A percentile compares a stretch with the other conserved stretches of the same genome.
phyloP scores from a whole-genome alignment of 2,888 invertebrate genomes.

The Augochlorella aurata region DNA sequence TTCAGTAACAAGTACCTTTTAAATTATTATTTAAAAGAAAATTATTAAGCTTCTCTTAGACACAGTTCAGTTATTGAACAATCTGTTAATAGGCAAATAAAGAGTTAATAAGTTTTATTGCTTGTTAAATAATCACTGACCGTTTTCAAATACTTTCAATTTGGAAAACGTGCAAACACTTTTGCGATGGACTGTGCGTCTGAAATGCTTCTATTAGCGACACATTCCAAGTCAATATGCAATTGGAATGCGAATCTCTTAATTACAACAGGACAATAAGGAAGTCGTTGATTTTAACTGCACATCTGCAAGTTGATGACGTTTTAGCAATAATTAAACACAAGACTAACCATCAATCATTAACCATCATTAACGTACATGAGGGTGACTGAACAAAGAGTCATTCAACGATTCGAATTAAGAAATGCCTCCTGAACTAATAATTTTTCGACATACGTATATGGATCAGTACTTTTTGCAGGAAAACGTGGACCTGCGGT shows the following conservation, averaged over 20 bases:
- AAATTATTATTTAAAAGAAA: too few relatives aligned
- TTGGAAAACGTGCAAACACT: not conserved
- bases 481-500: too few relatives aligned
- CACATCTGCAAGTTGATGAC: constrained; percentile 14
- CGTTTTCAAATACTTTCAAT: not conserved
- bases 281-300: constrained; percentile 20
- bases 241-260: constrained; percentile 1
- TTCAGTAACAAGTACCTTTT: too few relatives aligned
- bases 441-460: too few relatives aligned
- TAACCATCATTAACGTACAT: too few relatives aligned
- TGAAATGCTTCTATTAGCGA: not conserved
- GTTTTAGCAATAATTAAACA: constrained; percentile 20
- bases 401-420: not conserved
- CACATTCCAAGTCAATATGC: not conserved
- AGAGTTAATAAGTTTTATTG: too few relatives aligned
- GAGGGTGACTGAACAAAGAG: not conserved
- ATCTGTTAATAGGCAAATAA: too few relatives aligned
- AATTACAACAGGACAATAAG: constrained; percentile 15
- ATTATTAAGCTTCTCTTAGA: too few relatives aligned
- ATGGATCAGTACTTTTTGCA: not conserved
- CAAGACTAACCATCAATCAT: not conserved
- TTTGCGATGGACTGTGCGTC: not conserved
- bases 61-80: too few relatives aligned
- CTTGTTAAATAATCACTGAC: too few relatives aligned
- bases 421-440: not conserved